Base-by-base conservation (phyloP, 2,888 invertebrate species). In the Pyralis farinalis region DNA sequence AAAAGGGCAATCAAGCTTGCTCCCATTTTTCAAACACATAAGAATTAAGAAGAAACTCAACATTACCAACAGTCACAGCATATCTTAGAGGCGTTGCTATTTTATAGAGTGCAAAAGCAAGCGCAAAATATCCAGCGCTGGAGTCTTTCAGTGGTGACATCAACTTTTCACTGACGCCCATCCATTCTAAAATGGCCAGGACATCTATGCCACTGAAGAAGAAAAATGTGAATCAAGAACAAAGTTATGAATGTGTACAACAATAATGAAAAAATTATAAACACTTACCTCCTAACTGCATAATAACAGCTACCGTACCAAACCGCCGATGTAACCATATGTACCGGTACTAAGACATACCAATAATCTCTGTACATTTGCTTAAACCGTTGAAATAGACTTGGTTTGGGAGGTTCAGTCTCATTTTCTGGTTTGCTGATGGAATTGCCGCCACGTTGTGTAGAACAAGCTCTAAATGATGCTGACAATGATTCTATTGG, bases 341-440 rank as follows among this genome's bases (percentile, higher is more conserved):
- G 99, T 1, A 99, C 98, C 3, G 97, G 98, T 42, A 99, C 90
- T 42, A 98, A 85, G 40, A 99, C 95, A 82, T 99, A 98, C 96
- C 99, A 99, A 83, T 99, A 98, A 70, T 98, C 95, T 72, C 95
- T 95, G 71, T 96, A 96, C 94, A 98, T 96, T 65, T 94, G 90
- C 76, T 97, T 98, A 78, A 98, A 97, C 64, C 92, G 93, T 58
- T 95, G 92, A 65, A 96, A 93, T 1, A 97, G 70, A 0, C 93
- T 91, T 55, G 84, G 66, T 71, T 95, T 91, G 53, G 78, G 65
- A 53, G 78, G 65, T 44, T 55, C 49, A 27, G 16, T 16, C 16
- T 62, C 62, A 28, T 49, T 48, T 11, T 58, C 42, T 16, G 64
- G 53, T 31, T 64, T 58, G 30, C 55, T 54, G 16, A 42, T 33